These are phyloP conservation scores for Ceratosolen solmsi DNA, from an alignment of 1,140 invertebrate genomes.

Conservation along the genomic window DNA sequence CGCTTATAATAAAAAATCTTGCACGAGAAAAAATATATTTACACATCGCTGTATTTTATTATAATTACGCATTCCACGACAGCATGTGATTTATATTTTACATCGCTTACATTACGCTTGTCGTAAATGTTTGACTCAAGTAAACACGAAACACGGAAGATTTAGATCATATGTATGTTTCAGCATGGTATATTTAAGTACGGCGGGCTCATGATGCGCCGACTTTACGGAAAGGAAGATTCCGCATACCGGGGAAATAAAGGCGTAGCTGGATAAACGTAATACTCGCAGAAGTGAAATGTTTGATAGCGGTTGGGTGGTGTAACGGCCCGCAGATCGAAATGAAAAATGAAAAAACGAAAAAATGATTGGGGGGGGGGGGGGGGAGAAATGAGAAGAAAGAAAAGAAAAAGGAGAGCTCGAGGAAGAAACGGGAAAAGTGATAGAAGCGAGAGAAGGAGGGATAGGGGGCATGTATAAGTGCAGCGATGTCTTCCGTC, in stretches of 20 bases:
- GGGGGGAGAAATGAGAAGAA: neutral
- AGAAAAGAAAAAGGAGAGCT: neutral
- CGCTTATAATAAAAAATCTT: conserved; percentile 11
- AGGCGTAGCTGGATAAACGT: too few relatives aligned
- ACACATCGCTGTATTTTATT: conserved; percentile 22
- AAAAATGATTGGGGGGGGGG: neutral
- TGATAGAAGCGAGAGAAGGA: neutral
- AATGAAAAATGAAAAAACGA: too few relatives aligned
- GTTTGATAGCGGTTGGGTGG: too few relatives aligned
- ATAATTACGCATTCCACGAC: neutral
- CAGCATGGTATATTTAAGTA: neutral
- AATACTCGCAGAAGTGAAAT: neutral
- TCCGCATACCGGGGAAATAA: neutral
- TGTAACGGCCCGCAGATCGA: too few relatives aligned
- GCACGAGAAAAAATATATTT: conserved; percentile 34
- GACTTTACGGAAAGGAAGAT: conserved; percentile 7
- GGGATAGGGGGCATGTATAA: neutral
- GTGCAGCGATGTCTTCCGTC: conserved; percentile 1
- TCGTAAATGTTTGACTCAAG: neutral
- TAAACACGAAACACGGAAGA: conserved; percentile 15
- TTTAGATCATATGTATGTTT: conserved; percentile 8
- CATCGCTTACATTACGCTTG: neutral
- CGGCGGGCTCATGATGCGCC: neutral
- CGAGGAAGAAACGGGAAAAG: neutral
- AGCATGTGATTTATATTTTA: neutral